Conservation (phyloP, 2,888 invertebrate genomes). For the Microchrysa polita region DNA sequence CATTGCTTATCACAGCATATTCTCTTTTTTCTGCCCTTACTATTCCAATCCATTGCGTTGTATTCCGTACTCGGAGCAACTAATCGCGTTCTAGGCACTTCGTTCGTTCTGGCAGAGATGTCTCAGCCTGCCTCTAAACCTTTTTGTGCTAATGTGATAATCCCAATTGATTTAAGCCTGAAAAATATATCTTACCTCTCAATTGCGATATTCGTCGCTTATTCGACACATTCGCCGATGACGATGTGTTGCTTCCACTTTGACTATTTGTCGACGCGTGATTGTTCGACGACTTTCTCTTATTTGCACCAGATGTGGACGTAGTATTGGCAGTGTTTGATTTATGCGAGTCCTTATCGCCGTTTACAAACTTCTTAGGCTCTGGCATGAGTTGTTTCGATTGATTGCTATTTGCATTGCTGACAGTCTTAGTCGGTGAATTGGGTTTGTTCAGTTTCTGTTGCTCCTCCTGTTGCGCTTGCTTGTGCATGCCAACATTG, state of each 20-base stretch:
- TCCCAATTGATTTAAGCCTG: no score
- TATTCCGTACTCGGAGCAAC: no score
- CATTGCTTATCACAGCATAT: no score
- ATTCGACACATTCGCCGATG: slow-evolving; percentile 36
- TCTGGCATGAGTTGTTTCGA: slow-evolving; percentile 38
- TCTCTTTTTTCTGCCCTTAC: no score
- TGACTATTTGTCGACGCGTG: slow-evolving; percentile 12
- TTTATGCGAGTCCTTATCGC: slow-evolving; percentile 57
- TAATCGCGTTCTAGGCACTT: no score
- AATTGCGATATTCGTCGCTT: slow-evolving; percentile 48
- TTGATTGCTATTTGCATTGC: slow-evolving; percentile 20
- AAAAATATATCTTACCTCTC: slow-evolving; percentile 46
- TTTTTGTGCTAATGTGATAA: no score
- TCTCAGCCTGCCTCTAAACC: no score
- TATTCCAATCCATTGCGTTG: no score
- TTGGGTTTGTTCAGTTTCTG: slow-evolving; percentile 31
- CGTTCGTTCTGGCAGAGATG: no score
- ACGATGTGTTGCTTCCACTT: not conserved
- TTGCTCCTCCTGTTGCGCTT: slow-evolving; percentile 54
- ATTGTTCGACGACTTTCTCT: slow-evolving; percentile 21
- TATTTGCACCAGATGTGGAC: not conserved
- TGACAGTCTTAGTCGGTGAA: not conserved
- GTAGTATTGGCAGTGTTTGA: not conserved
- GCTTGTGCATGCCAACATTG: slow-evolving; percentile 65
- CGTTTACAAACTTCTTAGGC: slow-evolving; percentile 49